Base-by-base conservation (phyloP, 1,140 invertebrate genomes). In the Temnothorax longispinosus region DNA sequence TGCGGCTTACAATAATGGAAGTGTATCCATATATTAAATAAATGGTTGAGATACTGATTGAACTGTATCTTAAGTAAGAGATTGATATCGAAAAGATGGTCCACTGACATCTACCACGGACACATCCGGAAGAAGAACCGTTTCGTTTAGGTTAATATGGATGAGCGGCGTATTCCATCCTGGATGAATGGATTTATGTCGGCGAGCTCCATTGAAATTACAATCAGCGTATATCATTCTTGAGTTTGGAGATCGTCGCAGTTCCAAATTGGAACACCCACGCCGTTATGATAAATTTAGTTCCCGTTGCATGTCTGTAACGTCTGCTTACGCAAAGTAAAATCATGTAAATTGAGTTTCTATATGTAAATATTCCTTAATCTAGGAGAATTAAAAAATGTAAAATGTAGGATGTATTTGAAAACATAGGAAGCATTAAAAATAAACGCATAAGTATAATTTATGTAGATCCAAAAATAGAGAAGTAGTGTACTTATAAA, bases 201-300 rank as follows among this genome's bases (percentile, higher is more conserved):
- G 74, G 78, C 58, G 62, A 65, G 41, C 54, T 81, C 71, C 82
- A 86, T 92, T 92, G 88, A 87, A 92, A 91, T 89, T 92, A 88
- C 86, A 91, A 92, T 90, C 58, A 89, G 78, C 85, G 71, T 47
- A 87, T 47, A 72, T 78, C 87, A 82, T 87, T 50, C 47, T 41
- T 21, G 60, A 50, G 74, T 58, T 65, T 62, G n/a, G 44, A 35
- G 44, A 85, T 80, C 52, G 21, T 27, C 18, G n/a, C 7, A 35
- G 56, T 67, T 80, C 52, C 87, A 91, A 91, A 91, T 91, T 91
- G 76, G 86, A 90, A 87, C 85, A 89, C 91, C 88, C 91, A 91
- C 75, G 69, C 71, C 38, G 86, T 64, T 85, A 27, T 27, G 54
- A 72, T 67, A 89, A 89, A 89, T 88, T 86, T 86, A 75, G 41